Evolutionary conservation across 2,113 vertebrate genomes (phyloP).

Genomic region (Rhinogobius similis): DNA sequence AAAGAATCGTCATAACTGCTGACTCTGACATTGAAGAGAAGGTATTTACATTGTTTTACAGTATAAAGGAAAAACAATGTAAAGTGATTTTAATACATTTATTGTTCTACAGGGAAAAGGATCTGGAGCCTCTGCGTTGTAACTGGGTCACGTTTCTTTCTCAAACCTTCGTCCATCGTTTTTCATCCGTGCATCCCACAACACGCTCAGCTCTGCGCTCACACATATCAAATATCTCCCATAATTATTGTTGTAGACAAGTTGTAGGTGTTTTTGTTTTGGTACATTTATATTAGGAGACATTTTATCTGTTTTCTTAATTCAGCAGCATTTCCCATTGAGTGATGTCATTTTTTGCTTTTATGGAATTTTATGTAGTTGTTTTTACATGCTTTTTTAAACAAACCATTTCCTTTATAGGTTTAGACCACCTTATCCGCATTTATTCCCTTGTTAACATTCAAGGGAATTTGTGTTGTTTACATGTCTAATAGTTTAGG

Average conservation of each 20-base stretch:
- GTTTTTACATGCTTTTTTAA: slow-evolving; percentile 51
- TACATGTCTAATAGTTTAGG: slow-evolving; percentile 58
- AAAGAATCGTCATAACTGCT: slow-evolving; percentile 93
- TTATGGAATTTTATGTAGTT: slow-evolving; percentile 60
- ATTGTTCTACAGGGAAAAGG: slow-evolving; percentile 62
- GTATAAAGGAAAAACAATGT: not conserved
- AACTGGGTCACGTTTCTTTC: slow-evolving; percentile 41
- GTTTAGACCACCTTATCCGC: slow-evolving; percentile 37
- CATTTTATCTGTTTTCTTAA: slow-evolving; percentile 12
- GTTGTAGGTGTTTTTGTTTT: slow-evolving; percentile 24
- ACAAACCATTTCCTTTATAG: slow-evolving; percentile 46
- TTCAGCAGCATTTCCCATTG: slow-evolving; percentile 35
- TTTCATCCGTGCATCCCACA: slow-evolving; percentile 17
- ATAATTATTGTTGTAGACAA: slow-evolving; percentile 33
- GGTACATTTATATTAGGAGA: slow-evolving; percentile 16
- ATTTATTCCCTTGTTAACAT: slow-evolving; percentile 52
- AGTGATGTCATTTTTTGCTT: slow-evolving; percentile 50
- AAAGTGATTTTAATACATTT: not conserved
- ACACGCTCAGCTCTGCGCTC: slow-evolving; percentile 39
- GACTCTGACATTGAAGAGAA: slow-evolving; percentile 88
- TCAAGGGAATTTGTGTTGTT: slow-evolving; percentile 57
- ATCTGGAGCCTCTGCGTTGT: slow-evolving; percentile 67
- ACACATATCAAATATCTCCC: slow-evolving; percentile 37
- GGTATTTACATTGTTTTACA: slow-evolving; percentile 69
- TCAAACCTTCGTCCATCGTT: slow-evolving; percentile 10